Evolutionary conservation across 2,888 invertebrate species (phyloP), one percentile per base, ranked within the genome.

Genomic region (Phalangium opilio): DNA sequence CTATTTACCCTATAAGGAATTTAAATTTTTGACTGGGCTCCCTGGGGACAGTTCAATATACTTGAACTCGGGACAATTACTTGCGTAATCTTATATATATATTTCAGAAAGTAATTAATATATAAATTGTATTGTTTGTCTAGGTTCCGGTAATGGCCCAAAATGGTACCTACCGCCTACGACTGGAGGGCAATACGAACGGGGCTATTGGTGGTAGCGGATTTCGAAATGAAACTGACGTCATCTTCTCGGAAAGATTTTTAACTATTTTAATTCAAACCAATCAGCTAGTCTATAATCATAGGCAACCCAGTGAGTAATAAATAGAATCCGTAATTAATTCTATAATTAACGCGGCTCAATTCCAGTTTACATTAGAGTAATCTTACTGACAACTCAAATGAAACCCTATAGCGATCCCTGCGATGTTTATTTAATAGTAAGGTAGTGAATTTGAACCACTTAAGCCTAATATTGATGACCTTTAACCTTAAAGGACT

Each of bases 191-290:
- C 0, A 61, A 62, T 33, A 52, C 61, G 11, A 60, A 63, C 21
- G 61, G 59, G 3, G 61, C 61, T 8, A 53, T 56, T 3, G 63
- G 63, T 7, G 67, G 67, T 14, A 61, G 64, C 43, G 59, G 67
- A 12, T 70, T 70, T 57, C 55, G 57, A 45, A 66, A 68, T 53
- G 65, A 65, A 45, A 67, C 67, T 3, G 59, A 61, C n/a, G 60
- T 71, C 12, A 55, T 57, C 21, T 70, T 68, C 56, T 62, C 61
- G 32, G 55, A 63, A 2, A 65, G 68, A 50, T 68, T 67, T 48
- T 62, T 69, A 4, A 67, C 71, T 20, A 60, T 69, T 17, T 65
- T 70, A 49, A 67, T 70, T 44, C 68, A 70, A 50, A 65, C 67
- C 27, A 69, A 66, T 56, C 63, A 67, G 51, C 67, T 68, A 1